Percentiles rank a stretch among this genome's conserved stretches.
Evolutionary conservation across 2,113 vertebrate species (phyloP).

Genomic region (Carettochelys insculpta): DNA sequence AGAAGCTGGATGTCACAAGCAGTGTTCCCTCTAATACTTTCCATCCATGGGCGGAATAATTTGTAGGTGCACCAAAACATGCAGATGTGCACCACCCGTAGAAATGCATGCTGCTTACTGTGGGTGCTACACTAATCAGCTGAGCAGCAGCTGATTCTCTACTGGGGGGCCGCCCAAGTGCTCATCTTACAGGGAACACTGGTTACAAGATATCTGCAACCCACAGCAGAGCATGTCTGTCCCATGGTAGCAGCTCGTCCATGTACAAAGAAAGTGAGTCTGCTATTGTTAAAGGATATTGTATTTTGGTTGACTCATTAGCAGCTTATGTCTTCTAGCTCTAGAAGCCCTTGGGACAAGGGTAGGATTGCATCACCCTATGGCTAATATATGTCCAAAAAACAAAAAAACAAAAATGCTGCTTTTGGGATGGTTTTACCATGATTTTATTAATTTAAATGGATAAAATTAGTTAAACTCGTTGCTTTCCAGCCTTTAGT

Average conservation of each 20-base stretch:
- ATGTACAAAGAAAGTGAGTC: background rate
- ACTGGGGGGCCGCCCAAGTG: too few relatives aligned
- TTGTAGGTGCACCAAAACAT: too few relatives aligned
- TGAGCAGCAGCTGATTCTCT: too few relatives aligned
- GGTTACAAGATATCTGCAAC: background rate
- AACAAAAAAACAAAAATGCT: accelerated
- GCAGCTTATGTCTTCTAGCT: background rate
- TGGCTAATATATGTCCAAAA: background rate
- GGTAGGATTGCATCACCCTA: background rate
- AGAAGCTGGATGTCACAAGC: background rate
- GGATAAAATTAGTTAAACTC: slow-evolving; percentile 30
- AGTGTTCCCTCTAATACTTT: too few relatives aligned
- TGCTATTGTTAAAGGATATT: too few relatives aligned
- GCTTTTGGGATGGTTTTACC: background rate
- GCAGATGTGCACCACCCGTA: too few relatives aligned
- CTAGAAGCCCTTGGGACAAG: background rate
- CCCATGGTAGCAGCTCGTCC: background rate
- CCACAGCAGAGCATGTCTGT: background rate
- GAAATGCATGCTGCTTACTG: too few relatives aligned
- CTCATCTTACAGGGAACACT: too few relatives aligned
- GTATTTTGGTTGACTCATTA: background rate
- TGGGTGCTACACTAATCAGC: too few relatives aligned
- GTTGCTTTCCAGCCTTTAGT: background rate
- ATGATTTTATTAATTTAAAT: slow-evolving; percentile 44
- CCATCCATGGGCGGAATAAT: too few relatives aligned